Conservation (phyloP, 2,113 vertebrate species). For the Hippocampus comes region DNA sequence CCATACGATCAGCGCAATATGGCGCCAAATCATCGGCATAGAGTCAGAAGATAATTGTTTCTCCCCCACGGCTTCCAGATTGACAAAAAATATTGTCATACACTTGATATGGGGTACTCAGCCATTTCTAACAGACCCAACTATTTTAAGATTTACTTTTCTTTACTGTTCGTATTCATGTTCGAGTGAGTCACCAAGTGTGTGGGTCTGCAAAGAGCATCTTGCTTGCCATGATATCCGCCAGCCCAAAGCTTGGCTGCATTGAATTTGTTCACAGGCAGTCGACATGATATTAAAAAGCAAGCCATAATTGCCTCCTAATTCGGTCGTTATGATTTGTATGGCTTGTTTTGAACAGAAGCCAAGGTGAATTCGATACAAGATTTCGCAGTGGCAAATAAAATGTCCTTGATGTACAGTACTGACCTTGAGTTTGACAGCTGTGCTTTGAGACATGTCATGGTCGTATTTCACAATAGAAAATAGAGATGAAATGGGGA, state of each 20-base stretch:
- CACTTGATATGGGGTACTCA: too few relatives aligned
- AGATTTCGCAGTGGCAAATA: too few relatives aligned
- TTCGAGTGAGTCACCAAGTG: too few relatives aligned
- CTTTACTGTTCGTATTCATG: background rate
- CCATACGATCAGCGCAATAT: conserved; percentile 11
- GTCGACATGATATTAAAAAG: background rate
- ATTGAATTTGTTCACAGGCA: background rate
- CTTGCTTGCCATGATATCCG: too few relatives aligned
- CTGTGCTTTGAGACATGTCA: too few relatives aligned
- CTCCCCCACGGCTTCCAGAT: background rate
- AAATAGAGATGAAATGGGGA: too few relatives aligned
- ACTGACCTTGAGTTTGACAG: too few relatives aligned
- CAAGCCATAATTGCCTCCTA: background rate
- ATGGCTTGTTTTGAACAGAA: too few relatives aligned
- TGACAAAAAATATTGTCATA: background rate
- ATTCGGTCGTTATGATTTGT: background rate
- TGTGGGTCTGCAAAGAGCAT: too few relatives aligned
- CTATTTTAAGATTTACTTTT: background rate
- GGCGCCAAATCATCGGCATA: conserved; percentile 6
- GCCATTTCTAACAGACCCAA: background rate
- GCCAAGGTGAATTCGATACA: too few relatives aligned
- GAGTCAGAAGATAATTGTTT: background rate
- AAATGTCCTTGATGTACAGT: too few relatives aligned
- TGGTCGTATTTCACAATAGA: too few relatives aligned
- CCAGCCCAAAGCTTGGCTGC: background rate